Conservation (phyloP, 2,113 vertebrate species). For the Notothenia coriiceps region DNA sequence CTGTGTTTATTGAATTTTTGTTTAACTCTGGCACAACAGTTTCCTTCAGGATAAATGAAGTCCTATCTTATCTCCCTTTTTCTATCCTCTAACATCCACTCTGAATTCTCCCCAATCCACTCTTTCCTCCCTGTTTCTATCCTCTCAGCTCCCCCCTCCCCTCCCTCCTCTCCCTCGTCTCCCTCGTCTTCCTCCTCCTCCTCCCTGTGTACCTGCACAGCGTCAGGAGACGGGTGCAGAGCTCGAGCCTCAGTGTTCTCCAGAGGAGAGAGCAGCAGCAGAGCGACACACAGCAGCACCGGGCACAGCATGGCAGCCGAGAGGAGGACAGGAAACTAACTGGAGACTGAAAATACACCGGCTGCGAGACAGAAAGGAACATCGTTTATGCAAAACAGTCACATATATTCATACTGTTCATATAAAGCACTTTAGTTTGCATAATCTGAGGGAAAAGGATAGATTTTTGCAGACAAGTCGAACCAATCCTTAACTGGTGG, state of each 20-base stretch:
- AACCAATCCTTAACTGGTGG: not conserved
- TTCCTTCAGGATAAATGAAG: too few species aligned
- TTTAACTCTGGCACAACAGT: too few species aligned
- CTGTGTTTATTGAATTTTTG: too few species aligned
- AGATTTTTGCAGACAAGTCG: not conserved
- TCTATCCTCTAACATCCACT: too few species aligned
- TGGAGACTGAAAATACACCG: conserved; percentile 34
- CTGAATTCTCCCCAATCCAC: too few species aligned
- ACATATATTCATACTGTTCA: not conserved
- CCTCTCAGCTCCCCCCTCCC: too few species aligned
- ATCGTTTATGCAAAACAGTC: not conserved
- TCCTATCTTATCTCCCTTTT: too few species aligned
- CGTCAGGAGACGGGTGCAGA: conserved; percentile 79
- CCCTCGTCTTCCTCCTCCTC: not conserved
- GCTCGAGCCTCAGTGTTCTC: conserved; percentile 78
- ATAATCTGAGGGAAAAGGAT: not conserved
- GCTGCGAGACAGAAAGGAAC: not conserved
- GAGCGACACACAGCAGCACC: conserved; percentile 75
- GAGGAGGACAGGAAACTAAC: conserved; percentile 13
- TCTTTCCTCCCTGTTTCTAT: too few species aligned
- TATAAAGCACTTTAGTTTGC: not conserved
- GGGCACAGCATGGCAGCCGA: conserved; percentile 80
- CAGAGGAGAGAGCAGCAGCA: conserved; percentile 81
- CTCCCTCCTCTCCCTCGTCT: too few species aligned
- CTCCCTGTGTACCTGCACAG: conserved; percentile 76